Conservation (phyloP, 2,888 invertebrate species). For the Ceratothoa steindachneri region DNA sequence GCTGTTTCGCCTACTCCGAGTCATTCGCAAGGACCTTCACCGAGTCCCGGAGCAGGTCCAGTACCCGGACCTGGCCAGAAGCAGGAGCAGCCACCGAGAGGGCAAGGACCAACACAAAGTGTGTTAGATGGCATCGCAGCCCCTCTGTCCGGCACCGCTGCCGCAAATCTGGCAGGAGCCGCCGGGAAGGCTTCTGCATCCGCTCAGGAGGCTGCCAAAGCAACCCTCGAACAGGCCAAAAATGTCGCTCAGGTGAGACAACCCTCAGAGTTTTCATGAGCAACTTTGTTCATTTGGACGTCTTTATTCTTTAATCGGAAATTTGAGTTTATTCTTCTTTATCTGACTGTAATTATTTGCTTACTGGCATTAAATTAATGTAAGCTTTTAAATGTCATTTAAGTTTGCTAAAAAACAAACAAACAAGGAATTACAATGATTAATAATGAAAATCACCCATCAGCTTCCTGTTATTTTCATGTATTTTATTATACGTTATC, state of each 20-base stretch:
- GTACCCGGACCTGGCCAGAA: neutral
- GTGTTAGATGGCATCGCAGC: neutral
- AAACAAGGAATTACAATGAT: no score
- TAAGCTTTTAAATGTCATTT: neutral
- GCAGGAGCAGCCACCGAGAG: neutral
- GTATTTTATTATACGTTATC: no score
- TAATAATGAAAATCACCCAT: no score
- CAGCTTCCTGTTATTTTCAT: no score
- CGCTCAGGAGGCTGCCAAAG: constrained; percentile 47
- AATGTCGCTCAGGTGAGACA: constrained; percentile 46
- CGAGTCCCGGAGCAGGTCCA: neutral
- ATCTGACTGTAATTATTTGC: neutral
- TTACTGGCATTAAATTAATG: neutral
- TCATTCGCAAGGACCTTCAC: neutral
- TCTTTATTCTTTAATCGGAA: neutral
- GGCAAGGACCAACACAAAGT: neutral
- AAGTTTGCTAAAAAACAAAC: no score
- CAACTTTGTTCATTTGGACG: neutral
- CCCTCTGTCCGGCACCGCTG: constrained; percentile 14
- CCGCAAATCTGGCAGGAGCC: constrained; percentile 28
- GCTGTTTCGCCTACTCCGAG: neutral
- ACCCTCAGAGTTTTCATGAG: no score
- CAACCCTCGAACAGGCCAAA: constrained; percentile 45
- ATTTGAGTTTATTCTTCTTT: neutral
- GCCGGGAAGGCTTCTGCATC: constrained; percentile 43